Base-by-base conservation (phyloP, 2,888 invertebrate genomes). In the Chrysolina haemoptera region DNA sequence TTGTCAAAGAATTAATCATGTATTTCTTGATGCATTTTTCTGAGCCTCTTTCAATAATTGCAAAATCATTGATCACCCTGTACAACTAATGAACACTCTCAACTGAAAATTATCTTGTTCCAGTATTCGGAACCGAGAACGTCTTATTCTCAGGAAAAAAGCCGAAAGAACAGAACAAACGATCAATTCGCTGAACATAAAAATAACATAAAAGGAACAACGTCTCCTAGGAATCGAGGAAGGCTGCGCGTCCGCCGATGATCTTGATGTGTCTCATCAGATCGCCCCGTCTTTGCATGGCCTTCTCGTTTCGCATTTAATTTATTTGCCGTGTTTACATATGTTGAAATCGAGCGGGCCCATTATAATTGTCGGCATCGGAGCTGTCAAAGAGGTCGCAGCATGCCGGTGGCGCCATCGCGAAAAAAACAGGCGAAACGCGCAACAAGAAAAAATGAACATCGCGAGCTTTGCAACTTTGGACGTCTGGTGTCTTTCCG, bases 271-370 rank as follows among this genome's bases (percentile, higher is more conserved):
- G 79, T 79, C 72, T 70, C 78, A 78, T 80, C 81, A 66, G 75
- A 78, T 77, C 76, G 76, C 66, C 73, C 70, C 41, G 73, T 69
- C 50, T 50, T 69, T 53, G 70, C 63, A 71, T 71, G 68, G 72
- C 72, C 72, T 70, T 71, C 76, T 75, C 78, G 78, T 76, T 77
- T 75, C 74, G 76, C 80, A 78, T 84, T 84, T 86, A 86, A 86
- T 86, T 86, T 86, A 86, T 86, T 84, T 84, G 84, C 83, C 84
- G 84, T 86, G 86, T 86, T 86, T 86, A 86, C 86, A 86, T 85
- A 85, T 86, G 86, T 86, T 82, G 84, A 84, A 83, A 83, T 80
- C 81, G 83, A 81, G 77, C 83, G 84, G 85, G 84, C 85, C 85
- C 86, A 85, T 86, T 85, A 80, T 86, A 86, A 86, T 86, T 86